Conservation (phyloP, 2,888 invertebrate species). For the Tachina lurida region DNA sequence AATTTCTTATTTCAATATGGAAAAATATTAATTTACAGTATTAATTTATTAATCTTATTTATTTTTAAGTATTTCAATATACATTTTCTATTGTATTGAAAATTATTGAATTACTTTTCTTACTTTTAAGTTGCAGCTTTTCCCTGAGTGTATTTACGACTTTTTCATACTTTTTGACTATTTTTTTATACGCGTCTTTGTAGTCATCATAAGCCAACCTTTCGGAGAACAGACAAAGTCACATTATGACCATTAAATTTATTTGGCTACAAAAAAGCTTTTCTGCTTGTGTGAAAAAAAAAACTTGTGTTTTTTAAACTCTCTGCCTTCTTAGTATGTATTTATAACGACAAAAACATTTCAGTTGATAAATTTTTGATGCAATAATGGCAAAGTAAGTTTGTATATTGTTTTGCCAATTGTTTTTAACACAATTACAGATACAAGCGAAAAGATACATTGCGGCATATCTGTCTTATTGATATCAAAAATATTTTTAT, state of each 20-base stretch:
- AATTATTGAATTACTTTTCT: too few relatives aligned
- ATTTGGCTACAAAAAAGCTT: not conserved
- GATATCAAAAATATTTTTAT: not conserved
- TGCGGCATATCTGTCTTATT: not conserved
- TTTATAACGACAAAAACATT: slow-evolving; percentile 60
- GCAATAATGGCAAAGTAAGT: slow-evolving; percentile 52
- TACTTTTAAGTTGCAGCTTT: too few relatives aligned
- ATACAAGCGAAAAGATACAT: slow-evolving; percentile 1
- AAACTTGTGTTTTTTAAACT: not conserved
- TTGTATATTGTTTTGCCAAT: slow-evolving; percentile 29
- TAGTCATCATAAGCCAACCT: not conserved
- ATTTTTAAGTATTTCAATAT: too few relatives aligned
- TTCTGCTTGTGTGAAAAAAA: not conserved
- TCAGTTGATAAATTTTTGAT: slow-evolving; percentile 30
- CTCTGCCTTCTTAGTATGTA: slow-evolving; percentile 40
- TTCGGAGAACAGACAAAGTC: slow-evolving; percentile 13
- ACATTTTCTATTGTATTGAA: too few relatives aligned
- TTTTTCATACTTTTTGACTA: slow-evolving; percentile 20
- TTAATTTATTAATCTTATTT: too few relatives aligned
- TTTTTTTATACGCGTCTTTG: slow-evolving; percentile 27
- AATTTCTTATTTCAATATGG: too few relatives aligned
- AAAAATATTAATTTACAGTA: too few relatives aligned
- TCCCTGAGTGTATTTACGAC: too few relatives aligned
- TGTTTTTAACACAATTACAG: slow-evolving; percentile 41
- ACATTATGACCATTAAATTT: slow-evolving; percentile 22